phyloP scores from a whole-genome alignment of 2,888 invertebrate genomes.

The Calameuta filiformis region DNA sequence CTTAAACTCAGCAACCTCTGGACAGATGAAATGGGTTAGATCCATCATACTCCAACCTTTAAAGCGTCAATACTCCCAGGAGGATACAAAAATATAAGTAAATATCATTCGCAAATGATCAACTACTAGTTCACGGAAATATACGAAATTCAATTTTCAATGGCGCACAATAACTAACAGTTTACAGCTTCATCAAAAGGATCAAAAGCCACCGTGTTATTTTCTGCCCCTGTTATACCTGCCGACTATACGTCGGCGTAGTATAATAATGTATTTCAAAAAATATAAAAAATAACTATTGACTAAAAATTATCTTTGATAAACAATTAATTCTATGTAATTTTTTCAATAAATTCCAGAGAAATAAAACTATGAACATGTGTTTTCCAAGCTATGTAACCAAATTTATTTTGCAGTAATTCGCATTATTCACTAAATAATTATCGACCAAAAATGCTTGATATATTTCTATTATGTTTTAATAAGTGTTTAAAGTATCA shows the following conservation, averaged over 20 bases:
- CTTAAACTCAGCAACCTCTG: background rate
- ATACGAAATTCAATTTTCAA: background rate
- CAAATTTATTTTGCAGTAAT: background rate
- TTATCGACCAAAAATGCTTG: background rate
- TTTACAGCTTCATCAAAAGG: background rate
- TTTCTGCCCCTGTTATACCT: background rate
- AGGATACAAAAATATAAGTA: background rate
- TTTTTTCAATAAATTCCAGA: background rate
- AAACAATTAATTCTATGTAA: background rate
- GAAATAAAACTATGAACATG: background rate
- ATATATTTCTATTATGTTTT: background rate
- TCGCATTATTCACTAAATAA: background rate
- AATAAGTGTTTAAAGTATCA: background rate
- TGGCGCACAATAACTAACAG: background rate
- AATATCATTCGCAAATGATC: background rate
- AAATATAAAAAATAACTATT: background rate
- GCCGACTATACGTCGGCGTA: background rate
- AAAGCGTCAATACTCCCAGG: background rate
- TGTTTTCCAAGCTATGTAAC: background rate
- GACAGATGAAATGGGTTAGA: constrained; percentile 1
- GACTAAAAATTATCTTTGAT: background rate
- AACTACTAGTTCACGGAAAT: background rate
- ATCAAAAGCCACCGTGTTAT: background rate
- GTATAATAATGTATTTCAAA: background rate
- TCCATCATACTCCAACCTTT: background rate